Percentiles rank a stretch among this genome's conserved stretches.
Evolutionary conservation across 2,113 vertebrate species (phyloP).

Genomic region (Eupsittula cactorum): DNA sequence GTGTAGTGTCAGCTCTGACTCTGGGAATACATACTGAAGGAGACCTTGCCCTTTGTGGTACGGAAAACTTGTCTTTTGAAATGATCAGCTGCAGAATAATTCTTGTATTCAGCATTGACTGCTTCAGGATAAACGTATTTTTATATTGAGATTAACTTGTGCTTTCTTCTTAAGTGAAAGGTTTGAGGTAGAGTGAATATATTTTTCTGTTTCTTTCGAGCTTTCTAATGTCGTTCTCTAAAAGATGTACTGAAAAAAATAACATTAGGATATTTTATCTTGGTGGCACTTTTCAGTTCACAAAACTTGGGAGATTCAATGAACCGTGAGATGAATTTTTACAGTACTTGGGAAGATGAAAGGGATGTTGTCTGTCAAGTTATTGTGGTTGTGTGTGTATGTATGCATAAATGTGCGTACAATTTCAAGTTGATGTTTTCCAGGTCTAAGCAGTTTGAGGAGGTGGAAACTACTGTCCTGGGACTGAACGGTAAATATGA

Average conservation of each 20-base stretch:
- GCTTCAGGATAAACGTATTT: not conserved
- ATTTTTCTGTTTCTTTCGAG: not conserved
- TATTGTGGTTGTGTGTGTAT: not conserved
- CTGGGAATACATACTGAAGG: not conserved
- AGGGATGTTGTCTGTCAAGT: not conserved
- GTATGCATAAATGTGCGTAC: not conserved
- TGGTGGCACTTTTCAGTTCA: not conserved
- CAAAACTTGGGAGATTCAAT: not conserved
- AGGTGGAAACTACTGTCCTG: not conserved
- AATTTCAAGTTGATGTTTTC: not conserved
- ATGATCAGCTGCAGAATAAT: not conserved
- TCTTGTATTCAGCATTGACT: not conserved
- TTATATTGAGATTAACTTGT: not conserved
- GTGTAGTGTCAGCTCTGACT: not conserved
- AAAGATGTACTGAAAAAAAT: not conserved
- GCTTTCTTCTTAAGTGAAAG: not conserved
- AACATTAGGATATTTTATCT: not conserved
- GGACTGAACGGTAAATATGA: constrained; percentile 24
- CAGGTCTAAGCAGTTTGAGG: constrained; percentile 63
- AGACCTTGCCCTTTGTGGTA: not conserved
- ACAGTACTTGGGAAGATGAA: not conserved
- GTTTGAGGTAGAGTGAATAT: not conserved
- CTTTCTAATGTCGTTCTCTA: not conserved
- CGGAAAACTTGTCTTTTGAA: not conserved
- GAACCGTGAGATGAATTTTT: not conserved